Evolutionary conservation across 2,797 vertebrate genomes (phyloP).

Genomic region (Rhinatrema bivittatum): DNA sequence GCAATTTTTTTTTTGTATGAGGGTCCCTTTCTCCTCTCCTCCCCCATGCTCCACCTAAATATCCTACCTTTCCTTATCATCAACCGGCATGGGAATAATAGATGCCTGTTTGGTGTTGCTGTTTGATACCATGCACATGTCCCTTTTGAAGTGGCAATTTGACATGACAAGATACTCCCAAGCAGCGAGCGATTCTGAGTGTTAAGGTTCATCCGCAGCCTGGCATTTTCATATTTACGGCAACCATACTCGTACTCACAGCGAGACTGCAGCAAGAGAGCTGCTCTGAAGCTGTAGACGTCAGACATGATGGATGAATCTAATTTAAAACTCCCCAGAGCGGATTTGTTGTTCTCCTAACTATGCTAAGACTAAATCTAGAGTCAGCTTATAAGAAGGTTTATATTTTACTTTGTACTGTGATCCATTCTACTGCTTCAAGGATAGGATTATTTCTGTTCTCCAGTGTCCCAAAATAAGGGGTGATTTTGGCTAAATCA

Average conservation of each 20-base stretch:
- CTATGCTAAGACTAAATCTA: slow-evolving; percentile 25
- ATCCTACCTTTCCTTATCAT: too few species aligned
- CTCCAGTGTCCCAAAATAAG: background rate
- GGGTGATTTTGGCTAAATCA: slow-evolving; percentile 16
- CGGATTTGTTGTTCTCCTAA: slow-evolving; percentile 25
- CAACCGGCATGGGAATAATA: too few species aligned
- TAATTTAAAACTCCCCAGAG: slow-evolving; percentile 36
- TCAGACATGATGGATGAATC: slow-evolving; percentile 35
- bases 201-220: too few species aligned
- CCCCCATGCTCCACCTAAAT: too few species aligned
- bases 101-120: too few species aligned
- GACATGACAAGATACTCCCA: too few species aligned
- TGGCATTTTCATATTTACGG: too few species aligned
- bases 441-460: background rate
- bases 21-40: too few species aligned
- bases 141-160: too few species aligned
- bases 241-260: background rate
- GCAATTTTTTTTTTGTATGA: too few species aligned
- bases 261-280: background rate
- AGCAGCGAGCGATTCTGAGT: too few species aligned
- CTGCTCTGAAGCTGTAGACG: background rate
- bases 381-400: slow-evolving; percentile 23
- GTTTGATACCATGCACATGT: too few species aligned
- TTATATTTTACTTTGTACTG: slow-evolving; percentile 21
- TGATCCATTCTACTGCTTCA: slow-evolving; percentile 19